These are phyloP conservation scores for Saguinus oedipus DNA, from an alignment of 2,797 vertebrate species.

Conservation along the genomic window DNA sequence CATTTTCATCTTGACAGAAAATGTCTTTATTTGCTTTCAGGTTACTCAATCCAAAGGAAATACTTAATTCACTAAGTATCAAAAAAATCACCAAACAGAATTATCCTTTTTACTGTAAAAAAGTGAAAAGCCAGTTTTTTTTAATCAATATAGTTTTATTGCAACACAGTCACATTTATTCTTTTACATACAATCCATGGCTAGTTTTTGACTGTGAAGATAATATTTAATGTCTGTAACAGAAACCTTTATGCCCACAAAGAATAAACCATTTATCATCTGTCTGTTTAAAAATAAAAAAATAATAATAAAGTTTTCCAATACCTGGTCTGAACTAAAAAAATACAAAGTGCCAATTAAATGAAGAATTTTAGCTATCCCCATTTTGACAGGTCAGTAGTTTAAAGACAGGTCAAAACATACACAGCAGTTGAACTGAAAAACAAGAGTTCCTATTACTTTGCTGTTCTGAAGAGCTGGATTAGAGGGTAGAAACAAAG, in stretches of 20 bases:
- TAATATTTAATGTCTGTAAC: not conserved
- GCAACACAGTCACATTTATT: not conserved
- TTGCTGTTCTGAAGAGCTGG: not conserved
- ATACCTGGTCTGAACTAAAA: not conserved
- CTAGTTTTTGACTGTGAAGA: not conserved
- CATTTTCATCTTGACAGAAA: not conserved
- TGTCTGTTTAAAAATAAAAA: not conserved
- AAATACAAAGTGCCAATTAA: not conserved
- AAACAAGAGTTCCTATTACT: not conserved
- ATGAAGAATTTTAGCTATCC: not conserved
- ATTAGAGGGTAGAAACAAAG: not conserved
- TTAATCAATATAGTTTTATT: not conserved
- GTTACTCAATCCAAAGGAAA: not conserved
- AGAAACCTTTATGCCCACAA: not conserved
- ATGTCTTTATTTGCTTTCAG: not conserved
- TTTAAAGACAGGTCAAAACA: not conserved
- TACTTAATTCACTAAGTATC: not conserved
- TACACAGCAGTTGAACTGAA: not conserved
- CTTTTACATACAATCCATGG: not conserved
- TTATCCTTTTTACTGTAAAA: not conserved
- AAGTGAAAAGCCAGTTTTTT: not conserved
- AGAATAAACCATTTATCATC: not conserved
- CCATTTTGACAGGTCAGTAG: not conserved
- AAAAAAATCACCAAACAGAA: not conserved
- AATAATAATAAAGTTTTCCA: not conserved